These are phyloP conservation scores for Nebria salina DNA, from an alignment of 2,888 invertebrate genomes.

Conservation along the genomic window DNA sequence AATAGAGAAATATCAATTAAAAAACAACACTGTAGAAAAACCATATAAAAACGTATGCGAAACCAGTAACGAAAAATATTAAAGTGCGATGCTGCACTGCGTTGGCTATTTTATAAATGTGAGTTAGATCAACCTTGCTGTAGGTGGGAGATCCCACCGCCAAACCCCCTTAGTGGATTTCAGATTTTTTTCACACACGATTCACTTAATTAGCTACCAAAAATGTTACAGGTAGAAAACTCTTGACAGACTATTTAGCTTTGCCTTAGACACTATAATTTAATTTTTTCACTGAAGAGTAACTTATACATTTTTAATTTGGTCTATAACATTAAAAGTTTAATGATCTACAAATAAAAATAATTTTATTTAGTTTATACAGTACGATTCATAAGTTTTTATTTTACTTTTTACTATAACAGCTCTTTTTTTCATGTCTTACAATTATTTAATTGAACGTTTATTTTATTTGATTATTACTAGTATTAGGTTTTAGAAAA, in stretches of 20 bases:
- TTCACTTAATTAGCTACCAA: not conserved
- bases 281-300: no score
- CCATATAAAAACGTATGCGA: not conserved
- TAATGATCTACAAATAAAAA: not conserved
- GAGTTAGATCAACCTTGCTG: not conserved
- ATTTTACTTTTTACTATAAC: not conserved
- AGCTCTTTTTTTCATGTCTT: not conserved
- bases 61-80: slow-evolving; percentile 1
- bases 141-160: not conserved
- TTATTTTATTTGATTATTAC: not conserved
- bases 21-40: not conserved
- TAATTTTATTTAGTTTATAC: not conserved
- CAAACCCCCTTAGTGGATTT: not conserved
- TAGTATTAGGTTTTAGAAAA: not conserved
- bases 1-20: not conserved
- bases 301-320: not conserved
- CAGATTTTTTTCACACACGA: not conserved
- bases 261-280: not conserved
- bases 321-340: not conserved
- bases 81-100: not conserved
- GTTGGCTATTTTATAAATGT: not conserved
- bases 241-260: not conserved
- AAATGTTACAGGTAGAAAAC: not conserved
- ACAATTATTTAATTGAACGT: not conserved
- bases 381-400: not conserved